These are phyloP conservation scores for Slavum lentiscoides DNA, from an alignment of 2,888 invertebrate genomes.

Conservation along the genomic window DNA sequence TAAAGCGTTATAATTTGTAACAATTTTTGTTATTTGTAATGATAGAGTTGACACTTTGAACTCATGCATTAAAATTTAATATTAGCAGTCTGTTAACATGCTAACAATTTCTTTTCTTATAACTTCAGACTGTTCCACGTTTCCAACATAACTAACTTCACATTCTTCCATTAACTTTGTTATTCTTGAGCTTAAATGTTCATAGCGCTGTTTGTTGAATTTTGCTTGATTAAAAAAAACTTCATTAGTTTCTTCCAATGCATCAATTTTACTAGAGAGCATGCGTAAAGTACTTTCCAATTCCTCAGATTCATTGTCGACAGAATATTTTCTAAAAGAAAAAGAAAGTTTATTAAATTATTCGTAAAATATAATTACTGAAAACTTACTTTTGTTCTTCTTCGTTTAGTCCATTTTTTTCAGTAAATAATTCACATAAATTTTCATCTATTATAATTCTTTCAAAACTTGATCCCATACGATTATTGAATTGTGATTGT, in stretches of 20 bases:
- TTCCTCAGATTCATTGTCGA: constrained; percentile 11
- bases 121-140: background rate
- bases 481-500: constrained; percentile 18
- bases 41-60: background rate
- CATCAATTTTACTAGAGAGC: constrained; percentile 19
- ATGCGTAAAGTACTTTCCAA: constrained; percentile 8
- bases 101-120: constrained; percentile 2
- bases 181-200: constrained; percentile 12
- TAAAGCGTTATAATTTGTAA: background rate
- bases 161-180: background rate
- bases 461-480: constrained; percentile 20
- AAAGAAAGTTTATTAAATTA: background rate
- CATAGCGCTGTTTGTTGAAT: constrained; percentile 27
- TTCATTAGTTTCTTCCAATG: constrained; percentile 42
- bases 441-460: constrained; percentile 25
- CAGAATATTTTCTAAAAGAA: constrained; percentile 26
- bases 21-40: background rate
- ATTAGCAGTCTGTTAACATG: background rate
- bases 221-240: constrained; percentile 27
- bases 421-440: constrained; percentile 24
- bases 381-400: constrained; percentile 26
- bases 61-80: background rate
- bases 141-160: background rate
- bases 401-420: constrained; percentile 12
- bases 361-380: background rate